Percentiles rank a stretch among this genome's conserved stretches.
These are phyloP conservation scores for Drosophila sordidapex DNA, from an alignment of 2,888 invertebrate genomes.

Conservation along the genomic window DNA sequence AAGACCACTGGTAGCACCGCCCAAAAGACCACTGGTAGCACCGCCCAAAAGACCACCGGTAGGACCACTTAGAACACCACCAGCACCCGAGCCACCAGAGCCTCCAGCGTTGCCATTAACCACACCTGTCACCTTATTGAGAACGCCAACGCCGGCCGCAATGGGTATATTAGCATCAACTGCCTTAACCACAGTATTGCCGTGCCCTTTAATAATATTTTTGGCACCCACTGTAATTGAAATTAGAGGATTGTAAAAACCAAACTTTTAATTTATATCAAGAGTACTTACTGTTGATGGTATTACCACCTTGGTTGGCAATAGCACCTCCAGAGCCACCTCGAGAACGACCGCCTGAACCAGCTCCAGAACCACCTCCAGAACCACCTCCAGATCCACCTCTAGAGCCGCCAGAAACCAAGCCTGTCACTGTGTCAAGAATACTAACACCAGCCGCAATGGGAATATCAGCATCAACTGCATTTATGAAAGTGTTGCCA, in stretches of 20 bases:
- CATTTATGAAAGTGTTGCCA: conserved; percentile 12
- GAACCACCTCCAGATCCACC: not conserved
- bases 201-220: conserved; percentile 16
- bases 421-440: conserved; percentile 14
- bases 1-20: not conserved
- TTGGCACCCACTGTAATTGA: conserved; percentile 13
- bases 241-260: not conserved
- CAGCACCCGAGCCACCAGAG: not conserved
- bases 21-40: not conserved
- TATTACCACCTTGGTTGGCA: too few species aligned
- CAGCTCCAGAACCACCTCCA: too few species aligned
- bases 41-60: not conserved
- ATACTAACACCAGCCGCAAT: conserved; percentile 4
- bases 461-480: conserved; percentile 13
- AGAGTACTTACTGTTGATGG: too few species aligned
- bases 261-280: not conserved
- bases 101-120: conserved; percentile 6
- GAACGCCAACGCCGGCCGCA: not conserved
- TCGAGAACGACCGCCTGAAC: too few species aligned
- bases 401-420: not conserved
- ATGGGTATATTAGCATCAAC: conserved; percentile 8
- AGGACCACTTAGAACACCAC: not conserved
- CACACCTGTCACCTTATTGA: conserved; percentile 9
- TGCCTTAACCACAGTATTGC: conserved; percentile 14
- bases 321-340: too few species aligned